Evolutionary conservation across 2,888 invertebrate genomes (phyloP), one percentile per base, ranked within the genome.

Genomic region (Cantharis flavilabris): DNA sequence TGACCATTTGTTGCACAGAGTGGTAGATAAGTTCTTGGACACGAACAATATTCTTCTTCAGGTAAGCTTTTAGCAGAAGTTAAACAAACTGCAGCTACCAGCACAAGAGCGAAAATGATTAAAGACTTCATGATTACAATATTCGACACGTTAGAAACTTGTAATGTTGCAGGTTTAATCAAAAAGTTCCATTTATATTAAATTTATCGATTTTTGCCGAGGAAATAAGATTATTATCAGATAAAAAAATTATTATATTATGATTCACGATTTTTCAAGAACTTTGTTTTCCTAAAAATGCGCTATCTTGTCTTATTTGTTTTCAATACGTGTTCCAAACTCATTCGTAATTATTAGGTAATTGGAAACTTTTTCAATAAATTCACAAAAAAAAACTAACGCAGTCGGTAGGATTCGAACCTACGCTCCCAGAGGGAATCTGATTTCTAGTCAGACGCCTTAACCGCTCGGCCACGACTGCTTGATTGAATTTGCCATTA

Each of bases 341-440:
- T n/a, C 2, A 49, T 49, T 49, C 2, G n/a, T 0, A 49, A 49
- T 49, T 0, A n/a, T 49, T 7, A 33, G 7, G n/a, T n/a, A 4
- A 33, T 3, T 33, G 4, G 4, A n/a, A 49, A 49, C 3, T n/a
- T 49, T 23, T 16, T 16, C 16, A 16, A 16, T 16, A 16, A 16
- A 16, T 16, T 23, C 7, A 5, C 2, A 7, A n/a, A n/a, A n/a
- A n/a, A n/a, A 9, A 7, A 26, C 33, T 2, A 33, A 5, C 94
- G 94, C 94, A 94, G 94, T 92, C 93, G 93, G 94, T 93, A 94
- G 94, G 94, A 94, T 93, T 94, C 94, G 94, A 94, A 94, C 94
- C 94, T 94, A 94, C 94, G 94, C 94, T 94, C 94, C 94, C 94
- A 94, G 93, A 94, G 94, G 94, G 94, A 94, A 94, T 94, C 94